Evolutionary conservation across 2,797 vertebrate species (phyloP), one percentile per base, ranked within the genome.

Genomic region (Chaenodraco wilsoni): DNA sequence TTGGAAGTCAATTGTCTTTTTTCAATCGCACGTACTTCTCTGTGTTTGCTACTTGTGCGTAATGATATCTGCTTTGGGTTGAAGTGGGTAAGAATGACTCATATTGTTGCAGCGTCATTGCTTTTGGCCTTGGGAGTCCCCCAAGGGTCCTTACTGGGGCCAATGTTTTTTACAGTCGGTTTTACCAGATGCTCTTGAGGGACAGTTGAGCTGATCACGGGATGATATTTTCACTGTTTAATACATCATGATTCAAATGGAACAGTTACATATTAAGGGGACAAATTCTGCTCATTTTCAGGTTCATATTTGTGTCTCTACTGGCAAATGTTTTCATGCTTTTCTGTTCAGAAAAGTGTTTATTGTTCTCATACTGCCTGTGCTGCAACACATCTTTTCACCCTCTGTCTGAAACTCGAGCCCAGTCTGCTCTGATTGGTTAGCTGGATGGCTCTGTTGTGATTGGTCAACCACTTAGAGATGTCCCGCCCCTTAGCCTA

Each of bases 11-110:
- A 3, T 55, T 0, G 48, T 12, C 14, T 46, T 31, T 58, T 58
- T 17, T 37, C 33, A 37, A 37, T 9, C 8, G 33, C 33, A 37
- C 33, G 8, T 37, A 37, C 33, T 37, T 37, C 41, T 64, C 49
- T 74, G 31, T 58, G 59, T 58, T 71, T 73, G 76, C 81, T 86
- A 83, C 79, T 88, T 82, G 61, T 72, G 79, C 51, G 57, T 71
- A 62, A 78, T 72, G 23, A 61, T 82, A 75, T 88, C 67, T 79
- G 84, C 72, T 82, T 69, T 55, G 72, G 74, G 59, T 80, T 83
- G 65, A 15, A 63, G 68, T 66, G 82, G 51, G 52, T 61, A 67
- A 72, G 62, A 65, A 76, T 89, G 88, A 92, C 72, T 93, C 90
- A 91, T 77, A 51, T 62, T 61, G 73, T 77, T 88, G 78, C 58